A percentile compares a stretch with the other conserved stretches of the same genome.
phyloP scores from a whole-genome alignment of 1,140 invertebrate genomes.

The Dinothrombium tinctorium region DNA sequence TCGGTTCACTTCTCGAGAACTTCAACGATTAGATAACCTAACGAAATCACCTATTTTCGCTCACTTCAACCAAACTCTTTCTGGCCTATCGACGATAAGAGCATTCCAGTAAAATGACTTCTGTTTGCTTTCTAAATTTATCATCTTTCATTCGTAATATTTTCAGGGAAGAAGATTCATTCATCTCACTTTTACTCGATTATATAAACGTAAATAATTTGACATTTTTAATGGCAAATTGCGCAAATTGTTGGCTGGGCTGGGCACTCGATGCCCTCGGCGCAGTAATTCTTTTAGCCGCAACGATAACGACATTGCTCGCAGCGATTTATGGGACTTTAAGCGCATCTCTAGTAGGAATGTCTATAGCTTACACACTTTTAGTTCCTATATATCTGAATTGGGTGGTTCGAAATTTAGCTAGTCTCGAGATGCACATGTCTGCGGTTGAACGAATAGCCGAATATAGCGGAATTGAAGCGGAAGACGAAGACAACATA shows the following conservation, averaged over 20 bases:
- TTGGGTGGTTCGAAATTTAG: constrained; percentile 51
- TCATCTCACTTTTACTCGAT: constrained; percentile 35
- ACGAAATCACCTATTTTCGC: constrained; percentile 29
- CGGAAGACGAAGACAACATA: constrained; percentile 9
- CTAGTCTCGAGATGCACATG: constrained; percentile 54
- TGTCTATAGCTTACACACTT: constrained; percentile 50
- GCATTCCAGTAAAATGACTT: constrained; percentile 24
- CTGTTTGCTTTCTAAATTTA: constrained; percentile 13
- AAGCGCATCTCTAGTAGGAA: constrained; percentile 26
- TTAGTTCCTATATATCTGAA: constrained; percentile 30
- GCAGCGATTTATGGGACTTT: constrained; percentile 17
- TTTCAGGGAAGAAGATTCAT: constrained; percentile 18
- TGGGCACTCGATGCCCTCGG: constrained; percentile 53
- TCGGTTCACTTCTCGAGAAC: constrained; percentile 27
- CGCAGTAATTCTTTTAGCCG: constrained; percentile 43
- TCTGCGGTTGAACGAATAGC: constrained; percentile 44
- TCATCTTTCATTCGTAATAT: constrained; percentile 1
- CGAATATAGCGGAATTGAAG: constrained; percentile 29
- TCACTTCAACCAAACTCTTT: constrained; percentile 31
- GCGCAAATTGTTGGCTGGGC: constrained; percentile 55
- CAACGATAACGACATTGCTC: constrained; percentile 32
- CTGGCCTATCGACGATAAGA: constrained; percentile 29
- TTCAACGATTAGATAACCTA: constrained; percentile 29
- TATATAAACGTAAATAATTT: constrained; percentile 45
- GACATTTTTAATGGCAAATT: constrained; percentile 47